Evolutionary conservation across 2,113 vertebrate species (phyloP), one percentile per base, ranked within the genome.

Genomic region (Zosterops hypoxanthus): DNA sequence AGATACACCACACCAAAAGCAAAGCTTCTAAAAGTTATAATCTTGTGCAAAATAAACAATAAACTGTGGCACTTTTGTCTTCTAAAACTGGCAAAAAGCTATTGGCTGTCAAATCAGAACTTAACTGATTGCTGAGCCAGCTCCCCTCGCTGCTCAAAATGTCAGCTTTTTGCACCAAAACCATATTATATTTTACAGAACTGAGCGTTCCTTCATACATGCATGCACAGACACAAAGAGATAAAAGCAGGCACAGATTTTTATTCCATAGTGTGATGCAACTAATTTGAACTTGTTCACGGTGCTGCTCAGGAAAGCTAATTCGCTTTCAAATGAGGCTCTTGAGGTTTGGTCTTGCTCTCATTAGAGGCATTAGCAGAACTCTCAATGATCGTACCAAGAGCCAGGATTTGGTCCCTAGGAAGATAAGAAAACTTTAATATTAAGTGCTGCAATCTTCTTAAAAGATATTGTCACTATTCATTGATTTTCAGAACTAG

Each of bases 401-500:
- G 57, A 76, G 41, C 18, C 33, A 85, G 50, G 50, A 73, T 77
- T 82, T 87, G 26, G 66, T 72, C 63, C 68, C 77, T 34, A 47
- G 50, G 50, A 88, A 83, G 82, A 93, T 41, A 86, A 90, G 29
- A 83, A 91, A 93, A 90, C 29, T 80, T 80, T 85, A 76, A 72
- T 59, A 91, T 82, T 82, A 91, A 82, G 41, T 55, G 47, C 26
- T 63, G 64, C 34, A 86, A 82, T 95, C n/a, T 63, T 92, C 66
- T 86, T 85, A 52, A 91, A 55, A 95, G 78, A 87, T 66, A 57
- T 36, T 87, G 59, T 88, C 65, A 46, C 22, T 59, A 33, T 55
- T 82, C 55, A 78, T 20, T 63, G 66, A 88, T 94, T 96, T 90
- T 92, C 83, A 87, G 78, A 96, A 92, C 36, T 34, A 47, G 92